Conservation (phyloP, 2,113 vertebrate species). For the Eurypyga helias region DNA sequence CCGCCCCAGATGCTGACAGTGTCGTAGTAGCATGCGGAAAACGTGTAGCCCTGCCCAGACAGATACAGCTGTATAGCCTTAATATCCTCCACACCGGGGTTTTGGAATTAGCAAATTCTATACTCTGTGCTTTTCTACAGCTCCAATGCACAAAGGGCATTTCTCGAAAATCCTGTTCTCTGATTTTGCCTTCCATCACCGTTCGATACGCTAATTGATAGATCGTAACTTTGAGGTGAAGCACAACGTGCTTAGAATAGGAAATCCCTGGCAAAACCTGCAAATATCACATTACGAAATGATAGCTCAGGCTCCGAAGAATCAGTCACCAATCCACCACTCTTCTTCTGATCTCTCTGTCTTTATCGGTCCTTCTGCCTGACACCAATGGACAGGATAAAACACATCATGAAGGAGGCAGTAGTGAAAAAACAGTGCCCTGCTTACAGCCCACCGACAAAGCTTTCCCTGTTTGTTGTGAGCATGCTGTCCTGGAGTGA, state of each 20-base stretch:
- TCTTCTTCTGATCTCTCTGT: background rate
- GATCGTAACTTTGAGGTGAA: conserved; percentile 14
- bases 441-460: background rate
- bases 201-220: conserved; percentile 44
- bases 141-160: background rate
- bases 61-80: background rate
- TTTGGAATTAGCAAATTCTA: background rate
- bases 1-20: background rate
- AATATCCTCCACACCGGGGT: background rate
- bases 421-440: background rate
- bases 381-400: background rate
- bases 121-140: background rate
- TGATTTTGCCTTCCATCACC: conserved; percentile 10
- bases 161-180: background rate
- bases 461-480: background rate
- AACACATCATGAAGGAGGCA: background rate
- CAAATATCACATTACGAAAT: background rate
- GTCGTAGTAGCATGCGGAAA: rapidly evolving
- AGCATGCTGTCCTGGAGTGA: background rate
- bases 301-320: background rate
- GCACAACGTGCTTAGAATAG: conserved; percentile 9
- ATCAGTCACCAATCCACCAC: background rate
- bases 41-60: rapidly evolving
- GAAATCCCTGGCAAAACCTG: conserved; percentile 3
- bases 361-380: background rate